A percentile compares a stretch with the other conserved stretches of the same genome.
These are phyloP conservation scores for Siniperca obscura DNA, from an alignment of 2,797 vertebrate species.

Conservation along the genomic window DNA sequence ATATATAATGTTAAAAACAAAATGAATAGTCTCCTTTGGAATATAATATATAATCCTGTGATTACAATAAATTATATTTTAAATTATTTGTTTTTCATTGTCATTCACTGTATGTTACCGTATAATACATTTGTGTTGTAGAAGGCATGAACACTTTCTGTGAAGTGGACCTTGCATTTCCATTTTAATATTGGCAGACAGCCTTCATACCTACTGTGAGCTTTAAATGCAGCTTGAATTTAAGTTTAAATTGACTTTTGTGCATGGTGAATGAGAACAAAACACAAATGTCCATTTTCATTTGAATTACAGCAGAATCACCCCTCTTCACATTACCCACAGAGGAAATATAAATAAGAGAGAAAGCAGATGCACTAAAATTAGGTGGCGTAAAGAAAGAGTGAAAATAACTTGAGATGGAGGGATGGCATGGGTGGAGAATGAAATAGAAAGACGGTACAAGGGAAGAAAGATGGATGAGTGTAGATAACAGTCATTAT, in stretches of 20 bases:
- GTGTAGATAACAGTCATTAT: conserved; percentile 67
- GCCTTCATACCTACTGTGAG: neutral
- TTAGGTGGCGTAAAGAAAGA: conserved; percentile 7
- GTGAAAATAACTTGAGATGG: conserved; percentile 21
- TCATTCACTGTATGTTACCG: conserved; percentile 16
- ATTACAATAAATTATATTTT: conserved; percentile 12
- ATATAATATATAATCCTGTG: neutral
- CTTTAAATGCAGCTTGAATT: neutral
- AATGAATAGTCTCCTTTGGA: neutral
- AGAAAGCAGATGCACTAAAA: conserved; percentile 5
- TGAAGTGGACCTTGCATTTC: conserved; percentile 24
- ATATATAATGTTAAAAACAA: conserved; percentile 4
- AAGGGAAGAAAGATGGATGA: conserved; percentile 44
- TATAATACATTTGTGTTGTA: neutral
- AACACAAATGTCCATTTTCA: neutral
- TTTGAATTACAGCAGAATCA: neutral
- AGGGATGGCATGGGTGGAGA: conserved; percentile 1
- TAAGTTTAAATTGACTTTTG: conserved; percentile 15
- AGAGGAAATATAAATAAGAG: conserved; percentile 1
- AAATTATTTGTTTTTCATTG: neutral
- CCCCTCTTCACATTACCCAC: neutral
- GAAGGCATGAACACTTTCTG: neutral
- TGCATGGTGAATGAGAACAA: conserved; percentile 2
- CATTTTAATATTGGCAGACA: conserved; percentile 8
- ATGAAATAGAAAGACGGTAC: conserved; percentile 13